Evolutionary conservation across 2,888 invertebrate genomes (phyloP).

Genomic region (Machimus rusticus): DNA sequence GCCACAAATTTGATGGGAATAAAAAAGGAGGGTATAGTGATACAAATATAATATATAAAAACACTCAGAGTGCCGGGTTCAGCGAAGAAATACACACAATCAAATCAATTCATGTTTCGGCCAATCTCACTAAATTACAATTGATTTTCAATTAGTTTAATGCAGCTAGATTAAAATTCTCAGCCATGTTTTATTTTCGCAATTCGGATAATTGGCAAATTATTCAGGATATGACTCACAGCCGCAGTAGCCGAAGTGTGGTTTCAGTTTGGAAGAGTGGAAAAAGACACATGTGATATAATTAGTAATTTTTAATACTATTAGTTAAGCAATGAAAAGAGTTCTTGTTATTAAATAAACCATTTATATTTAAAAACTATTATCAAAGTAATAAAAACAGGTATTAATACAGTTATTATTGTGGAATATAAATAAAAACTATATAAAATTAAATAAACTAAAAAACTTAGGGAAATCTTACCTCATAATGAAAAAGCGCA

Average conservation of each 20-base stretch:
- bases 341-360: neutral
- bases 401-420: too few species aligned
- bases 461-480: too few species aligned
- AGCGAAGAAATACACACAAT: neutral
- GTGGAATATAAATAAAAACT: too few species aligned
- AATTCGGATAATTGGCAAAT: slow-evolving; percentile 10
- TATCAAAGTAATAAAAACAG: too few species aligned
- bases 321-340: neutral
- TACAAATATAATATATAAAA: too few species aligned
- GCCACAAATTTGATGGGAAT: neutral
- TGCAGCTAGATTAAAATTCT: slow-evolving; percentile 11
- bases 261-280: neutral
- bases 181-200: neutral
- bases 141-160: slow-evolving; percentile 21
- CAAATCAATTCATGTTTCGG: neutral
- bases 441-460: too few species aligned
- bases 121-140: slow-evolving; percentile 19
- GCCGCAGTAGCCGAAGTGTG: neutral
- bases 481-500: too few species aligned
- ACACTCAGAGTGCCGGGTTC: neutral
- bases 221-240: neutral
- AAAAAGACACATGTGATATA: neutral
- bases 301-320: neutral
- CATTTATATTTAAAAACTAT: too few species aligned
- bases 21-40: neutral